These are phyloP conservation scores for Copsychus sechellarum DNA, from an alignment of 2,113 vertebrate genomes.

Conservation along the genomic window DNA sequence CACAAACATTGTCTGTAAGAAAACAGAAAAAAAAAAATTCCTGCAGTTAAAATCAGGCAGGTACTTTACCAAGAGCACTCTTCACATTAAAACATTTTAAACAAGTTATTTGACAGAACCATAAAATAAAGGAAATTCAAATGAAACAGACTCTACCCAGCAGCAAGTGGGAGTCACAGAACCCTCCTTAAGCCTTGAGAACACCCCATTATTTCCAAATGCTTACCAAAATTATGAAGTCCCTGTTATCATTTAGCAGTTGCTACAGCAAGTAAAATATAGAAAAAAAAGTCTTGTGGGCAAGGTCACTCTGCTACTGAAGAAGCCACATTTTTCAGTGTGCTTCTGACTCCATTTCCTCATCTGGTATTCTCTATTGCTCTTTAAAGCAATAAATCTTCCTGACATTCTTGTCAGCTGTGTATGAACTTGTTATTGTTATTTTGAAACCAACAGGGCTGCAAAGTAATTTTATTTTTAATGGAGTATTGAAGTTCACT, in stretches of 20 bases:
- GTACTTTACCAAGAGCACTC: not conserved
- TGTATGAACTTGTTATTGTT: not conserved
- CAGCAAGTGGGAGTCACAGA: not conserved
- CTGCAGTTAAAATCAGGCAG: not conserved
- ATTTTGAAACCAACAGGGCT: not conserved
- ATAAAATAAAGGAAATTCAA: not conserved
- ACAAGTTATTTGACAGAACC: not conserved
- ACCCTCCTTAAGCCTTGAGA: not conserved
- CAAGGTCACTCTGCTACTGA: not conserved
- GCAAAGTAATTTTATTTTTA: not conserved
- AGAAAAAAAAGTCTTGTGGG: not conserved
- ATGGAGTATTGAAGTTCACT: not conserved
- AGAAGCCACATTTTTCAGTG: not conserved
- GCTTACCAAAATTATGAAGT: not conserved
- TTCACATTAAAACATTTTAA: not conserved
- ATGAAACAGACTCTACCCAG: not conserved
- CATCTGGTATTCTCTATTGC: not conserved
- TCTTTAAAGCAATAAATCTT: not conserved
- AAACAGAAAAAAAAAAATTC: constrained; percentile 14
- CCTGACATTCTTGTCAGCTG: not conserved
- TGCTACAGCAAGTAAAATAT: not conserved
- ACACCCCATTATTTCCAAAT: not conserved
- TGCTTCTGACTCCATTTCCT: not conserved
- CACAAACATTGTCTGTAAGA: constrained; percentile 93
- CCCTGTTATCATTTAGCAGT: not conserved